Evolutionary conservation across 2,113 vertebrate genomes (phyloP), one percentile per base, ranked within the genome.

Genomic region (Callopanchax toddi): DNA sequence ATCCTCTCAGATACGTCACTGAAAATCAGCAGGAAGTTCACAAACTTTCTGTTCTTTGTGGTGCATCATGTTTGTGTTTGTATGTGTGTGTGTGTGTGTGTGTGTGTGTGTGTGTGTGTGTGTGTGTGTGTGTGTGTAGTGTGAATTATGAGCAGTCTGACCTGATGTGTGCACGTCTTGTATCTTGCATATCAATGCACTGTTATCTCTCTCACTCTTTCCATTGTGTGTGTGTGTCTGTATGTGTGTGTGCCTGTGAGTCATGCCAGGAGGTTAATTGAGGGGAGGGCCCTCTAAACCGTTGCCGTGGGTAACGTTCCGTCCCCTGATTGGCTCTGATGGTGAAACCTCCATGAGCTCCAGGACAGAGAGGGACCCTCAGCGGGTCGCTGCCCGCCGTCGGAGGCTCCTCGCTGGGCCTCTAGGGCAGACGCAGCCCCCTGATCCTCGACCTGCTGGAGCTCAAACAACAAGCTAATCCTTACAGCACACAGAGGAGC

Each of bases 401-500:
- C 13, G 16, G 74, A 68, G 70, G 45, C 55, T 60, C 66, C 53
- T 53, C 36, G 59, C 62, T 45, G 79, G 86, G 63, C 40, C 32
- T 42, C 39, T 11, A 5, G 42, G 60, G 71, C 59, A 43, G 63
- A 49, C 17, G 40, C 12, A 9, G 54, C 64, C 76, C 79, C 70
- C 62, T 67, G 49, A 57, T 79, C 84, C 85, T 77, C 54, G 67
- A 73, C 81, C 74, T 59, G 66, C 76, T 61, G 72, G 71, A 81
- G 80, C 83, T 90, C 78, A 81, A 76, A 85, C 83, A 76, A 71
- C 79, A 61, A 66, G 79, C 76, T 90, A 89, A 91, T 91, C 88
- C 86, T 86, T 52, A 69, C 75, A 44, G 75, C 75, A 79, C 78
- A 86, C 86, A 79, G 83, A 84, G 76, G 76, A 86, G 78, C 54